These are phyloP conservation scores for Urocyon cinereoargenteus DNA, from an alignment of 2,797 vertebrate species.

Conservation along the genomic window DNA sequence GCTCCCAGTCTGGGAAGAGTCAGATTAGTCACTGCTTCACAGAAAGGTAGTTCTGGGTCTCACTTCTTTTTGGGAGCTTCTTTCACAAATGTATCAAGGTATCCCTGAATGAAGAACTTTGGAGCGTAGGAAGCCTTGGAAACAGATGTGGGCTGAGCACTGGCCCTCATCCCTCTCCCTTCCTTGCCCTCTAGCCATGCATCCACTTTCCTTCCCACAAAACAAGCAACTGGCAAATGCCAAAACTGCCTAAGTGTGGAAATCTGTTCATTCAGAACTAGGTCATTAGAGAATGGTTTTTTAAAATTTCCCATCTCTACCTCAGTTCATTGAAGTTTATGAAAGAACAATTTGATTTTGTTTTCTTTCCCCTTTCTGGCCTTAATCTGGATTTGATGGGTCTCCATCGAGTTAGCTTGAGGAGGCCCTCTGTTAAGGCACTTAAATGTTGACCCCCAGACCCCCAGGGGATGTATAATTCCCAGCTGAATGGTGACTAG, in stretches of 20 bases:
- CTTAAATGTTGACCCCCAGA: slow-evolving; percentile 58
- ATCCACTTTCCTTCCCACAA: background rate
- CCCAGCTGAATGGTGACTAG: background rate
- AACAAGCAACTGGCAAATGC: background rate
- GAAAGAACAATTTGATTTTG: slow-evolving; percentile 16
- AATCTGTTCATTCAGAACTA: background rate
- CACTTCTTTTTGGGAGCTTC: slow-evolving; percentile 1
- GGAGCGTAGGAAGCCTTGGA: background rate
- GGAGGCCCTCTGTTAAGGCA: slow-evolving; percentile 42
- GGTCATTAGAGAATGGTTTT: background rate
- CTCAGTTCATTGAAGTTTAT: background rate
- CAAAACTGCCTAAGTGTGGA: background rate
- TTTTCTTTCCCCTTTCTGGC: slow-evolving; percentile 15
- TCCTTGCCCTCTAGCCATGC: background rate
- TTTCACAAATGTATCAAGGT: background rate
- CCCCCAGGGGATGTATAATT: background rate
- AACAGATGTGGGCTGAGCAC: background rate
- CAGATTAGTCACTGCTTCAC: background rate
- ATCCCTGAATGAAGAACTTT: background rate
- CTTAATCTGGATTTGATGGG: background rate
- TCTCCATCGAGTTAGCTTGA: slow-evolving; percentile 3
- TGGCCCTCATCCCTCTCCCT: background rate
- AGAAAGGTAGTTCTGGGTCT: background rate
- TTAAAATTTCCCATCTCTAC: background rate
- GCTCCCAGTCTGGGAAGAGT: background rate